These are phyloP conservation scores for Hesperia comma DNA, from an alignment of 2,888 invertebrate genomes.

Conservation along the genomic window DNA sequence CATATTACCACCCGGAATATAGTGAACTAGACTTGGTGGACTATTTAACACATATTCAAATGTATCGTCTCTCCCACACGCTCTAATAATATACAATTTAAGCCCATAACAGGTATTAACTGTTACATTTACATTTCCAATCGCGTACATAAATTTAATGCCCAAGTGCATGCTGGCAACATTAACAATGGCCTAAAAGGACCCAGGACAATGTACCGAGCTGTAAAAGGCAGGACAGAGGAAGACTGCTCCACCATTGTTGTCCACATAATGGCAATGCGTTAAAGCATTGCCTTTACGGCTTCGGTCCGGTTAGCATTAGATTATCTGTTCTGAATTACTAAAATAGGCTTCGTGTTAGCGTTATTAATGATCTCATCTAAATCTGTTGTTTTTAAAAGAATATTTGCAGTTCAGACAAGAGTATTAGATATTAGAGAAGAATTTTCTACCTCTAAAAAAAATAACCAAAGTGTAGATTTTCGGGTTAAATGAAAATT, in stretches of 20 bases:
- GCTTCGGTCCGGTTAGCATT: constrained; percentile 21
- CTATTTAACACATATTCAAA: constrained; percentile 9
- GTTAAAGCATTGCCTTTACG: constrained; percentile 24
- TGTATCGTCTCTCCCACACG: constrained; percentile 16
- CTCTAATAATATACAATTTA: constrained; percentile 20
- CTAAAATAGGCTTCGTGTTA: constrained; percentile 28
- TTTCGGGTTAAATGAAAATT: background rate
- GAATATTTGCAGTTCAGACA: background rate
- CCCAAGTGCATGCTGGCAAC: constrained; percentile 23
- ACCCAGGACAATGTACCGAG: constrained; percentile 28
- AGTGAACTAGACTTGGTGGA: background rate
- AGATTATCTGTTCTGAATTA: constrained; percentile 34
- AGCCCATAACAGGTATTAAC: constrained; percentile 17
- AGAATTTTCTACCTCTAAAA: no score
- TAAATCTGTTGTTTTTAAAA: constrained; percentile 8
- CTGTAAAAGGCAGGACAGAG: constrained; percentile 29
- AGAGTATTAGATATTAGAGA: no score
- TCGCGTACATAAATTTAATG: constrained; percentile 30
- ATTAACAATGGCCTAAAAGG: constrained; percentile 33
- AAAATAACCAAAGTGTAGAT: background rate
- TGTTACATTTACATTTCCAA: constrained; percentile 34
- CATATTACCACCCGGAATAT: no score
- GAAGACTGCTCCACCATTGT: constrained; percentile 35
- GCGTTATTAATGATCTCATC: constrained; percentile 14
- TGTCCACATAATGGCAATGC: constrained; percentile 35